These are phyloP conservation scores for Eolophus roseicapilla DNA, from an alignment of 2,113 vertebrate species.

Conservation along the genomic window DNA sequence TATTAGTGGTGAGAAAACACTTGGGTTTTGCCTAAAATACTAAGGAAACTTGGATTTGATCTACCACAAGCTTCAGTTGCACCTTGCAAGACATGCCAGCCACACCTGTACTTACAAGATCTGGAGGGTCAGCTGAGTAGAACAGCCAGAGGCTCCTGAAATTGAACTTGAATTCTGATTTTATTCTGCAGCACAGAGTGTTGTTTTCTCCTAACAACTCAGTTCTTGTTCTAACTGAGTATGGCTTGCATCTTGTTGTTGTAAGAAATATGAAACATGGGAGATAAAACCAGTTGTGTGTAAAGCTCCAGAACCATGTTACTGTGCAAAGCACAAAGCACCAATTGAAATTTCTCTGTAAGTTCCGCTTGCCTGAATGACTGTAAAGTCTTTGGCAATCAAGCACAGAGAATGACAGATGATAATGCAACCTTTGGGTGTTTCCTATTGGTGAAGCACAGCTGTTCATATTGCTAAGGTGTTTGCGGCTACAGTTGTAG, in stretches of 20 bases:
- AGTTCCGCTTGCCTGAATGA: not conserved
- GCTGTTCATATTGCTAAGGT: not conserved
- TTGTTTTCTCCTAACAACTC: not conserved
- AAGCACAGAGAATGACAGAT: not conserved
- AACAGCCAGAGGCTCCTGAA: not conserved
- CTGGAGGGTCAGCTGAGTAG: not conserved
- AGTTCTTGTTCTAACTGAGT: not conserved
- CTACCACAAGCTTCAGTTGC: not conserved
- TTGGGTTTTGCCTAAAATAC: not conserved
- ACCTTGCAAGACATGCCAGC: not conserved
- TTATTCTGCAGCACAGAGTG: not conserved
- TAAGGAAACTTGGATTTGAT: not conserved
- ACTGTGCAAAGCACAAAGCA: not conserved
- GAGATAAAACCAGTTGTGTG: not conserved
- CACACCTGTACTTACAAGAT: not conserved
- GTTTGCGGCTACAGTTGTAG: not conserved
- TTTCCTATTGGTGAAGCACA: not conserved
- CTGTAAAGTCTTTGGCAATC: not conserved
- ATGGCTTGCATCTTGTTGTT: not conserved
- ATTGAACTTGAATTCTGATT: not conserved
- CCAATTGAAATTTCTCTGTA: not conserved
- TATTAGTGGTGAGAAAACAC: not conserved
- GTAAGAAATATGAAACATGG: not conserved
- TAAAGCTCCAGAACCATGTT: accelerated
- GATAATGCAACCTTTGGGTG: not conserved